phyloP scores from a whole-genome alignment of 2,888 invertebrate genomes.

The Timema cristinae region DNA sequence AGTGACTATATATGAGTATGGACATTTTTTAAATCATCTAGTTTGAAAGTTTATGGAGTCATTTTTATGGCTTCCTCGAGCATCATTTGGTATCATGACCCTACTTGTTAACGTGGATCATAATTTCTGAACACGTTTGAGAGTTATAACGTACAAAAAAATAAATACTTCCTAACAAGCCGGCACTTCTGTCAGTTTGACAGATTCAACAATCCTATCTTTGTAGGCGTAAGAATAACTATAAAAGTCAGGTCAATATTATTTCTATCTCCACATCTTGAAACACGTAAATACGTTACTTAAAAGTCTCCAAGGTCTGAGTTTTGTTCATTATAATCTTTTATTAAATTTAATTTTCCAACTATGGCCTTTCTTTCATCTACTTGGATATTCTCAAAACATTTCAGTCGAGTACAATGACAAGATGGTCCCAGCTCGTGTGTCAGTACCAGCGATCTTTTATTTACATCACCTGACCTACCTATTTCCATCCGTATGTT shows the following conservation, averaged over 20 bases:
- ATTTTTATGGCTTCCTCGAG: neutral
- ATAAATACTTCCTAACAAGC: conserved; percentile 6
- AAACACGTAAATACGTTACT: neutral
- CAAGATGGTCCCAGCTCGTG: neutral
- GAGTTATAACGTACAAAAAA: neutral
- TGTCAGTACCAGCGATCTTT: neutral
- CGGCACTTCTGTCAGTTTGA: neutral
- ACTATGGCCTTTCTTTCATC: neutral
- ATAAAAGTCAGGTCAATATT: neutral
- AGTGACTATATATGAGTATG: neutral
- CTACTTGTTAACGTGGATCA: neutral
- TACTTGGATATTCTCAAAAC: neutral
- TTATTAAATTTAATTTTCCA: neutral
- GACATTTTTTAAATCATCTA: neutral
- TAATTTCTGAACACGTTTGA: neutral
- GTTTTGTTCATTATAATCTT: conserved; percentile 2
- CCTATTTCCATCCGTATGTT: neutral
- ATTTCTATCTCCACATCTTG: neutral
- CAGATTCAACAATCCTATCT: neutral
- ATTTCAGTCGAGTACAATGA: conserved; percentile 8
- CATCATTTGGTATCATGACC: neutral
- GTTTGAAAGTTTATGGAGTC: neutral
- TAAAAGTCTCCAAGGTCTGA: neutral
- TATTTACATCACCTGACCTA: neutral
- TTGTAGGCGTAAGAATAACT: conserved; percentile 2